Evolutionary conservation across 2,797 vertebrate genomes (phyloP).

Genomic region (Rhinella marina): DNA sequence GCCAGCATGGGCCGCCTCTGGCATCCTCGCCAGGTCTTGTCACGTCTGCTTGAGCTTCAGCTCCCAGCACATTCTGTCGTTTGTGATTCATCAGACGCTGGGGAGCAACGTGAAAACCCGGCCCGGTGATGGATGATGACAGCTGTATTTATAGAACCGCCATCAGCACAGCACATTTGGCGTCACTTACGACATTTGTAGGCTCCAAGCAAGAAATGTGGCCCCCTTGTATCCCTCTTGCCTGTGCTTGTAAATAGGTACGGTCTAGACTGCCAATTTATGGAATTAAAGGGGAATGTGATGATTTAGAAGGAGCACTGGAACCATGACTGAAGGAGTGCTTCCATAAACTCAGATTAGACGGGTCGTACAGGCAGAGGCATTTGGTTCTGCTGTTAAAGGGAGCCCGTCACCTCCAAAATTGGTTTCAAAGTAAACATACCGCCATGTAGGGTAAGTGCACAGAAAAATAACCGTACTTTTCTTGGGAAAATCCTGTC

Average conservation of each 20-base stretch:
- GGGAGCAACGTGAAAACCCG: background rate
- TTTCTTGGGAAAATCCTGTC: no score
- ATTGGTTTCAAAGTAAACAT: no score
- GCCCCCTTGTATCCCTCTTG: background rate
- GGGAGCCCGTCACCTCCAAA: no score
- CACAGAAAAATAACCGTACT: no score
- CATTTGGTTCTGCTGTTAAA: no score
- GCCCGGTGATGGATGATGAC: constrained; percentile 23
- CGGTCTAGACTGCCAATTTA: background rate
- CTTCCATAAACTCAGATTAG: no score
- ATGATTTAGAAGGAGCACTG: background rate
- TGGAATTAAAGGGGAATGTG: background rate
- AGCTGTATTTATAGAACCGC: constrained; percentile 27
- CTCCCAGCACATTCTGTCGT: constrained; percentile 5
- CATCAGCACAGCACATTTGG: constrained; percentile 22
- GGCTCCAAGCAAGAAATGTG: background rate
- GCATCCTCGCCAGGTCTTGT: constrained; percentile 23
- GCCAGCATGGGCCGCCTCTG: constrained; percentile 1
- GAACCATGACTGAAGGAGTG: background rate
- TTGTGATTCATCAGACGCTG: constrained; percentile 18
- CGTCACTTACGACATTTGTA: background rate
- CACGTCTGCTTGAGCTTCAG: constrained; percentile 3
- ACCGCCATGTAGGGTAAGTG: no score
- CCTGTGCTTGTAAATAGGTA: constrained; percentile 15
- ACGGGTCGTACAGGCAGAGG: no score